Base-by-base conservation (phyloP, 2,113 vertebrate species). In the Amia ocellicauda region DNA sequence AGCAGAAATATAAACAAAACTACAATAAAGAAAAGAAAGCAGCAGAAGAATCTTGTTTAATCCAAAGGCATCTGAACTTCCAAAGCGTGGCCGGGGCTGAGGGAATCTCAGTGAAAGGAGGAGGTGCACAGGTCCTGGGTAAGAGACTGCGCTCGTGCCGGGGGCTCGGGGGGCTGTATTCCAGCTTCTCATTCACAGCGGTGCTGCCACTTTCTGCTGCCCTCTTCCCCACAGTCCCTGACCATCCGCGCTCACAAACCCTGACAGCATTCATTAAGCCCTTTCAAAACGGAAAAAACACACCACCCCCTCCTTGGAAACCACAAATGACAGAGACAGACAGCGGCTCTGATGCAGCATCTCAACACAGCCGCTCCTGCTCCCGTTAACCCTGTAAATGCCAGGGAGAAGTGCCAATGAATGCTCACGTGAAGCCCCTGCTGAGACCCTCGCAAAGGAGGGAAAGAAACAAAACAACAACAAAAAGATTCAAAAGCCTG, bases 201-300 rank as follows among this genome's bases (percentile, higher is more conserved):
- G 75, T 66, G 29, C 23, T 63, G 63, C 71, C 67, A 79, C 79
- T 82, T 81, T 80, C 73, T 71, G 63, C 69, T 22, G 76, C 76
- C 83, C 69, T 72, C 63, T 74, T 70, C 64, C 70, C 31, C 11
- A 61, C 64, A 62, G 8, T 17, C 63, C 69, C 77, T 72, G 76
- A 83, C 77, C 78, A 82, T 85, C 75, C 73, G 74, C 79, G 82
- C 84, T 80, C 72, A 80, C 73, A 84, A 77, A 4, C 83, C 86
- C 77, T 68, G 71, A 77, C 74, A 81, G 80, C 72, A 81, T 84
- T 86, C 85, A 89, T 82, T 85, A 84, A 85, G 74, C 71, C 73
- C 76, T 89, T 86, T 85, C 74, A 78, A n/a, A 74, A 85, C 76
- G 76, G 78, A 11, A 36, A 36, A 5, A 36, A 11, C 83, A 75